Conservation (phyloP, 2,888 invertebrate genomes). For the Phyto melanocephala region DNA sequence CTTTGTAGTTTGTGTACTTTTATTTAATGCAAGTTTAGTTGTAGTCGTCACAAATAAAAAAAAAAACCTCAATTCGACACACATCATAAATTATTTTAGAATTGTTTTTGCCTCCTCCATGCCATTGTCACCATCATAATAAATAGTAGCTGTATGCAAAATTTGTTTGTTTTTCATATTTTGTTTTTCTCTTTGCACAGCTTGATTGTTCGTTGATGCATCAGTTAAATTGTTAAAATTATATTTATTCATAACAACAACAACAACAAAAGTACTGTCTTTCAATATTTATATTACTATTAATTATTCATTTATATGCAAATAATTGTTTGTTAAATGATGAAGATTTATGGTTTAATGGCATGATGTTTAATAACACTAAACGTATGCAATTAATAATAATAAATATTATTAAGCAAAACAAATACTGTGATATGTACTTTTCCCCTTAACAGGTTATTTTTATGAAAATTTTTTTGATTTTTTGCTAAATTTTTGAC, state of each 20-base stretch:
- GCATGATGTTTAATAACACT: slow-evolving; percentile 16
- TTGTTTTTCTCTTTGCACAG: slow-evolving; percentile 4
- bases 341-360: slow-evolving; percentile 49
- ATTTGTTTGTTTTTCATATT: too few species aligned
- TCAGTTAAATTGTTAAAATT: slow-evolving; percentile 53
- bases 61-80: slow-evolving; percentile 43
- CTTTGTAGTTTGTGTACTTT: neutral
- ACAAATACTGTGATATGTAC: slow-evolving; percentile 5
- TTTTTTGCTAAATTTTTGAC: neutral
- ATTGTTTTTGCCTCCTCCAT: neutral
- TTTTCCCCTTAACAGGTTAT: slow-evolving; percentile 6
- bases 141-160: slow-evolving; percentile 35
- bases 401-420: neutral
- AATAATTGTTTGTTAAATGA: slow-evolving; percentile 21
- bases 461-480: neutral
- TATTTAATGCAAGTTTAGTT: slow-evolving; percentile 45
- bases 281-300: slow-evolving; percentile 28
- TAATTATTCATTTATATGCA: neutral
- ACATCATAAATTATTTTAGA: slow-evolving; percentile 51
- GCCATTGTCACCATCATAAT: neutral
- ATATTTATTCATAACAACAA: slow-evolving; percentile 55
- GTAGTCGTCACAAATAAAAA: slow-evolving; percentile 30
- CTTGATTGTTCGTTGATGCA: slow-evolving; percentile 39
- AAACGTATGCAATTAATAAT: neutral
- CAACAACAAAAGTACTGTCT: slow-evolving; percentile 6